phyloP scores from a whole-genome alignment of 2,888 invertebrate species.

The Drosophila ustulata region DNA sequence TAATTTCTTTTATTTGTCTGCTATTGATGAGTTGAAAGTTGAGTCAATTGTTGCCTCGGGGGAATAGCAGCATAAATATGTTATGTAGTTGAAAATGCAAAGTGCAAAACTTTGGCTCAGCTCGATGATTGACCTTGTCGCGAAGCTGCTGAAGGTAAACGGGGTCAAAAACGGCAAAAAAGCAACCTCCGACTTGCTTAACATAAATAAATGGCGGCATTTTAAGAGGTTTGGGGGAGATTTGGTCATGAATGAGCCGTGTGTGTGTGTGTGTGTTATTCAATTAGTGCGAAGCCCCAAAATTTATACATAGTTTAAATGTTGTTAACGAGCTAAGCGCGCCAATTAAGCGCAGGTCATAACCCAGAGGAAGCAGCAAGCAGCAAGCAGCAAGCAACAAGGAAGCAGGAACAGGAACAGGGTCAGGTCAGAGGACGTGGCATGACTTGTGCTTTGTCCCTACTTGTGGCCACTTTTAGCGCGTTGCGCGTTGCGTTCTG shows the following conservation, averaged over 20 bases:
- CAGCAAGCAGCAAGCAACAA: conserved; percentile 5
- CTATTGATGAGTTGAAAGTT: neutral
- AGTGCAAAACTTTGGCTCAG: neutral
- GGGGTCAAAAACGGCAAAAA: conserved; percentile 14
- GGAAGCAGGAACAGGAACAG: neutral
- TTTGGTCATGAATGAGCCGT: neutral
- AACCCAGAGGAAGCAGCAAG: conserved; percentile 13
- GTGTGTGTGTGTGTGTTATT: conserved; percentile 55
- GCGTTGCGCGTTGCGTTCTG: conserved; percentile 24
- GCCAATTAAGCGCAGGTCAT: conserved; percentile 68
- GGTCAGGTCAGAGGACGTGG: conserved; percentile 14
- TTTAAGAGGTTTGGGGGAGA: neutral
- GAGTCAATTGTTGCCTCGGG: neutral
- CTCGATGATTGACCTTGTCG: conserved; percentile 29
- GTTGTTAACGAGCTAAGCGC: conserved; percentile 80
- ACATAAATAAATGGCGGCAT: conserved; percentile 61
- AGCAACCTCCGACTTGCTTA: conserved; percentile 38
- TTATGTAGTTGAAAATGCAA: neutral
- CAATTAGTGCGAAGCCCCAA: conserved; percentile 65
- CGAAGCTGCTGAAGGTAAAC: neutral
- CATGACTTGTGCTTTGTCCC: conserved; percentile 46
- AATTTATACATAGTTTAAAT: conserved; percentile 74
- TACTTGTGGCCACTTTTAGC: conserved; percentile 57
- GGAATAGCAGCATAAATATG: neutral
- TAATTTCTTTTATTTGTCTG: neutral